phyloP scores from a whole-genome alignment of 35 echinoderm and acorn worm species.

The Ophioderma brevispina region DNA sequence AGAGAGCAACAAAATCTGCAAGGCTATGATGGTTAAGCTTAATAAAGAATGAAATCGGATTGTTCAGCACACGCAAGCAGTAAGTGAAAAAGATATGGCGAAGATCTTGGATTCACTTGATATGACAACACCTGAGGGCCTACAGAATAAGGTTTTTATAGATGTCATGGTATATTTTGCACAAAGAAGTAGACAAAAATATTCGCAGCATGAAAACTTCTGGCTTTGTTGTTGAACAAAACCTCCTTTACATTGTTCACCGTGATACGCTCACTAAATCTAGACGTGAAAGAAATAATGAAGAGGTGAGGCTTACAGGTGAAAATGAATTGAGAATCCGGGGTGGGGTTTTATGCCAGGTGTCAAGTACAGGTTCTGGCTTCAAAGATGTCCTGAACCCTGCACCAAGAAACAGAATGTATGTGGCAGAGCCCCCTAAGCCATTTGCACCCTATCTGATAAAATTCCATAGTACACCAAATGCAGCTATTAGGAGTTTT shows the following conservation, averaged over 20 bases:
- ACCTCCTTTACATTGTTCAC: constrained; percentile 44
- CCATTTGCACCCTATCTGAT: constrained; percentile 17
- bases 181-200: constrained; percentile 58
- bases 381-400: constrained; percentile 49
- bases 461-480: constrained; percentile 54
- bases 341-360: constrained; percentile 56
- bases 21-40: constrained; percentile 71
- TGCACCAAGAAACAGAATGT: too few species aligned
- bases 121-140: constrained; percentile 47
- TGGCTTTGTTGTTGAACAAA: constrained; percentile 66
- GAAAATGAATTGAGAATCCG: constrained; percentile 68
- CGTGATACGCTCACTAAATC: constrained; percentile 74
- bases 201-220: constrained; percentile 37
- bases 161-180: constrained; percentile 74
- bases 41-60: constrained; percentile 57
- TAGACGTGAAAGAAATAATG: constrained; percentile 73
- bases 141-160: constrained; percentile 70
- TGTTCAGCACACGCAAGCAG: constrained; percentile 58
- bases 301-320: constrained; percentile 59
- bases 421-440: constrained; percentile 57
- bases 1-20: constrained; percentile 35
- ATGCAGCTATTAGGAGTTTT: constrained; percentile 56
- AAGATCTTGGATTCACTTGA: constrained; percentile 78
- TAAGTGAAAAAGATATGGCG: constrained; percentile 62
- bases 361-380: constrained; percentile 66